Base-by-base conservation (phyloP, 2,888 invertebrate genomes). In the Oxycera nigricornis region DNA sequence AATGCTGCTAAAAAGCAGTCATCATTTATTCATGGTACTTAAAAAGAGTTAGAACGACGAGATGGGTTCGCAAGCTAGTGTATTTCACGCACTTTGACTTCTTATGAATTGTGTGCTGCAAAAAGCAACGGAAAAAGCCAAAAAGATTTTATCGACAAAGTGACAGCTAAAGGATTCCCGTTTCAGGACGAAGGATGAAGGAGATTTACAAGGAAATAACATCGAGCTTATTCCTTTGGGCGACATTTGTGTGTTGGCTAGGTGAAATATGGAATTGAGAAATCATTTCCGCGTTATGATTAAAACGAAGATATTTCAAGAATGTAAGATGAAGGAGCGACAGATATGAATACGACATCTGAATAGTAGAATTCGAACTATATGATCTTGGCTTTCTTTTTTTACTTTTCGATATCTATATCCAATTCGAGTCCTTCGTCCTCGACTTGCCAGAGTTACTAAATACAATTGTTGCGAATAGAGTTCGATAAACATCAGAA, bases 11-110 rank as follows among this genome's bases (percentile, higher is more conserved):
- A 65, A 65, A 62, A 65, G 22, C n/a, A 65, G 65, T 65, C 65
- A 65, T 65, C 65, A 65, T 65, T 65, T 65, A 65, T 65, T 65
- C 65, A 65, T 65, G 65, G 41, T 65, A 41, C 41, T 65, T 65
- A 65, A 30, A 41, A 65, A 41, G 65, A 65, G 65, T 65, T 65
- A n/a, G 41, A 65, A 41, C 17, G 41, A 61, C 35, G 61, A 31
- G n/a, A 61, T 28, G 31, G 61, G 31, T 4, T 17, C 3, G 52
- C 30, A 17, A 61, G 31, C 31, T 31, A 17, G 30, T 17, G 46
- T 46, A 24, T 55, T 24, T 59, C 59, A 59, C 59, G 30, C 52
- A 55, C 52, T 4, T 24, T 24, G 52, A 55, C 22, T 11, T 22
- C 52, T n/a, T n/a, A n/a, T n/a, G n/a, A n/a, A n/a, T n/a, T n/a